Percentiles rank a stretch among this genome's conserved stretches.
These are phyloP conservation scores for Tenualosa thibaudeaui DNA, from an alignment of 2,797 vertebrate species.

Conservation along the genomic window DNA sequence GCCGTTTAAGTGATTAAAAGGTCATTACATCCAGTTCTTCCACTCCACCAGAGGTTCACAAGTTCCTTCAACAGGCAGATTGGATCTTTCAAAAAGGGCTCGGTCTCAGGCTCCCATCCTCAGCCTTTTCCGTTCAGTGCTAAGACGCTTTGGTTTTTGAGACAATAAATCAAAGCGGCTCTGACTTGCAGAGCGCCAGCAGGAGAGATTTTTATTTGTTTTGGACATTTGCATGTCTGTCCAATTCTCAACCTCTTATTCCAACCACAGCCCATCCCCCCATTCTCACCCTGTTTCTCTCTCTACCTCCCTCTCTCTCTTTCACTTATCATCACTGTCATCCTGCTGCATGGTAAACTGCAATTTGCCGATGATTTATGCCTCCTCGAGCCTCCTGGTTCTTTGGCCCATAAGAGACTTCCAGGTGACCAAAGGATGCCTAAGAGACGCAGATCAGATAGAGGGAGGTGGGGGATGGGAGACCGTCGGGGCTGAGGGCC, in stretches of 20 bases:
- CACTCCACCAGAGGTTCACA: background rate
- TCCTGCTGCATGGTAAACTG: background rate
- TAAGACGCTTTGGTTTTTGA: background rate
- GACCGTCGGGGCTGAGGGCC: background rate
- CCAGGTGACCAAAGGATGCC: slow-evolving; percentile 5
- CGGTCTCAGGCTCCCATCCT: background rate
- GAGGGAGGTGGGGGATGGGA: background rate
- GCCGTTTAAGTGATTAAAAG: slow-evolving; percentile 14
- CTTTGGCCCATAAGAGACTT: background rate
- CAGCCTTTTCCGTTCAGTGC: background rate
- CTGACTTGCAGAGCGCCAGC: background rate
- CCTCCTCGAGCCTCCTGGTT: background rate
- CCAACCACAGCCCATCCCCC: background rate
- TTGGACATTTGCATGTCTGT: background rate
- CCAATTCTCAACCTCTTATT: background rate
- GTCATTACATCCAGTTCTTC: background rate
- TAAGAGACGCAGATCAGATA: background rate
- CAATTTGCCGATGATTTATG: background rate
- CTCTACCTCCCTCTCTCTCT: background rate
- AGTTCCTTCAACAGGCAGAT: background rate
- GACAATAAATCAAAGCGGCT: background rate
- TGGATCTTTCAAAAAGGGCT: background rate
- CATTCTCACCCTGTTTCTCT: background rate
- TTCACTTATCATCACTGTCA: slow-evolving; percentile 5
- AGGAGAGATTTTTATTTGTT: background rate